These are phyloP conservation scores for Montipora foliosa DNA, from an alignment of 64 coral and sea anemone genomes.

Conservation along the genomic window DNA sequence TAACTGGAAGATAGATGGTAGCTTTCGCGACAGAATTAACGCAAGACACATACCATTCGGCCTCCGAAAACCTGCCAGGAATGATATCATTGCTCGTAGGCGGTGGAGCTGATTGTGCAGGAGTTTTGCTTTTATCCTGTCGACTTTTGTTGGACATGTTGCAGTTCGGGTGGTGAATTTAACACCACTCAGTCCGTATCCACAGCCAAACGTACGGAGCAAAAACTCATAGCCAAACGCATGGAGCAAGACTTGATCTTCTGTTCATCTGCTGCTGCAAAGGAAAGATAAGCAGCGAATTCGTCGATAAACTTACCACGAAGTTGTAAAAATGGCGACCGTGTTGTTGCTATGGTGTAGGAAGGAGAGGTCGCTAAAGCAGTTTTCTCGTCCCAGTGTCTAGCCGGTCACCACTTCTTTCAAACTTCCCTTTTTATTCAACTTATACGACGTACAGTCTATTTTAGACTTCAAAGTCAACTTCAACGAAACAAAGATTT, in stretches of 20 bases:
- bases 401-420: too few relatives aligned
- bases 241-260: not conserved
- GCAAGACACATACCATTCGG: conserved; percentile 82
- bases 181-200: not conserved
- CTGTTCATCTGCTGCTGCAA: not conserved
- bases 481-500: too few relatives aligned
- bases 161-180: not conserved
- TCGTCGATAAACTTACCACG: too few relatives aligned
- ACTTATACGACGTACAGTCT: too few relatives aligned
- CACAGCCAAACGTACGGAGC: not conserved
- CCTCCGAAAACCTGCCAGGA: conserved; percentile 95
- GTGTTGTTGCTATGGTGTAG: too few relatives aligned
- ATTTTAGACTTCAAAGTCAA: too few relatives aligned
- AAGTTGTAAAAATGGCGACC: too few relatives aligned
- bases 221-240: not conserved
- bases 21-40: not conserved
- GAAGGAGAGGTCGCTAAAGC: too few relatives aligned
- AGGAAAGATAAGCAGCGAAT: too few relatives aligned
- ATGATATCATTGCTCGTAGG: conserved; percentile 96
- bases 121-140: conserved; percentile 94
- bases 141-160: conserved; percentile 95
- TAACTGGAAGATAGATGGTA: too few relatives aligned
- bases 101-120: conserved; percentile 83
- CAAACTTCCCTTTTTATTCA: too few relatives aligned
- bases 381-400: too few relatives aligned